Percentiles rank a stretch among this genome's conserved stretches.
These are phyloP conservation scores for Scaptomyza pallida DNA, from an alignment of 1,140 invertebrate genomes.

Conservation along the genomic window DNA sequence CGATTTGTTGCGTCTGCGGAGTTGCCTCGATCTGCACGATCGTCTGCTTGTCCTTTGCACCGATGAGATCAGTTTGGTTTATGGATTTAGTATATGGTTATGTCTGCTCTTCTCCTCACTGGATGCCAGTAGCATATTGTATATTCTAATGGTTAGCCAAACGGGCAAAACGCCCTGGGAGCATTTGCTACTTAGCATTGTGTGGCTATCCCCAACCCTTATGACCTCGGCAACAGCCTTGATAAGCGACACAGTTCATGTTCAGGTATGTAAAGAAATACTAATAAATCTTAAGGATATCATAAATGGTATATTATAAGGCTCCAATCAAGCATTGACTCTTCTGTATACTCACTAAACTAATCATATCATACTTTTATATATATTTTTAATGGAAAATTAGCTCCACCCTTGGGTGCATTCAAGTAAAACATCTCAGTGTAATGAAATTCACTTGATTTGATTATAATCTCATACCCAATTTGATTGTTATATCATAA, in stretches of 20 bases:
- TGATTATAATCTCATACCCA: not conserved
- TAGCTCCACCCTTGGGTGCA: not conserved
- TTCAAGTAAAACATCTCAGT: not conserved
- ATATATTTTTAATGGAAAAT: no score
- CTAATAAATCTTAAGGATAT: no score
- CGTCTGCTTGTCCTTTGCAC: constrained; percentile 58
- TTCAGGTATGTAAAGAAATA: constrained; percentile 54
- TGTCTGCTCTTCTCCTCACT: constrained; percentile 58
- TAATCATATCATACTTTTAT: no score
- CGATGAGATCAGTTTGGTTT: constrained; percentile 64
- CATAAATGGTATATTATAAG: no score
- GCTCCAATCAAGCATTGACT: no score
- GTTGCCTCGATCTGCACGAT: constrained; percentile 62
- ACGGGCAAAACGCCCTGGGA: not conserved
- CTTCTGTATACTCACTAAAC: no score
- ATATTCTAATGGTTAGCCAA: constrained; percentile 48
- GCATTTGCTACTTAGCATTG: constrained; percentile 13
- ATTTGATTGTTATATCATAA: not conserved
- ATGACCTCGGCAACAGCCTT: constrained; percentile 49
- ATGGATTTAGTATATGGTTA: constrained; percentile 60
- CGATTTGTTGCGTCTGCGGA: constrained; percentile 35
- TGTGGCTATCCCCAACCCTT: constrained; percentile 64
- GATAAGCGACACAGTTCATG: constrained; percentile 49
- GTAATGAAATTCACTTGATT: constrained; percentile 26
- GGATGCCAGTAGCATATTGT: constrained; percentile 59